phyloP scores from a whole-genome alignment of 30 jellyfish, hydroid and myxozoan genomes.

The Cassiopea andromeda region DNA sequence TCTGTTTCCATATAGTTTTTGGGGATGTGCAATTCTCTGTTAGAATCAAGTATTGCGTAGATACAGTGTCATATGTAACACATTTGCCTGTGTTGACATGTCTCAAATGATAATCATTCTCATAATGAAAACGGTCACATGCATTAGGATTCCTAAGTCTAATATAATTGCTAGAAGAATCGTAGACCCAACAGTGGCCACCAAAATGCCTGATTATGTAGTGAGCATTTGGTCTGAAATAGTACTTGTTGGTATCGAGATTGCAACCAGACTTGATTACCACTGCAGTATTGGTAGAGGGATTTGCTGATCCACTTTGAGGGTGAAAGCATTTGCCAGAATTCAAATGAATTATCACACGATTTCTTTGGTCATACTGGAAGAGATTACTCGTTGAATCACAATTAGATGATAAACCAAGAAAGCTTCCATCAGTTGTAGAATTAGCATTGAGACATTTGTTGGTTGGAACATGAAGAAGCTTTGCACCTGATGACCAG shows the following conservation, averaged over 20 bases:
- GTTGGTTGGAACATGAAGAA: slow-evolving; percentile 54
- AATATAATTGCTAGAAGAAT: background rate
- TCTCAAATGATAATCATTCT: slow-evolving; percentile 15
- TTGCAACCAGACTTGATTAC: slow-evolving; percentile 18
- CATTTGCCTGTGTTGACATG: slow-evolving; percentile 50
- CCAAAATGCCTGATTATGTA: slow-evolving; percentile 35
- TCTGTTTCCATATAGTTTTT: slow-evolving; percentile 3
- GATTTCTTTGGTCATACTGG: slow-evolving; percentile 24
- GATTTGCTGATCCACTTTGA: slow-evolving; percentile 14
- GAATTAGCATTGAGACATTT: slow-evolving; percentile 29
- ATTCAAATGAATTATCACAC: slow-evolving; percentile 33
- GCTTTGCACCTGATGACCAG: slow-evolving; percentile 50
- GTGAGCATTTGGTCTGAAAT: slow-evolving; percentile 37
- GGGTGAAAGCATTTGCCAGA: slow-evolving; percentile 50
- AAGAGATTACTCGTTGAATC: slow-evolving; percentile 32
- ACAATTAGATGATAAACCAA: slow-evolving; percentile 38
- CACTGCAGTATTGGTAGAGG: slow-evolving; percentile 1
- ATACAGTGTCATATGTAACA: background rate
- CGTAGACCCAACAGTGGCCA: slow-evolving; percentile 44
- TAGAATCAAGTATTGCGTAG: background rate
- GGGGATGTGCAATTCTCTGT: slow-evolving; percentile 45
- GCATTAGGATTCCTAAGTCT: background rate
- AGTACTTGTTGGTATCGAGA: slow-evolving; percentile 1
- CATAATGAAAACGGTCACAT: slow-evolving; percentile 47
- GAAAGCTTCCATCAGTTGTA: slow-evolving; percentile 21